phyloP scores from a whole-genome alignment of 2,888 invertebrate species.

The Tethea ocularis region DNA sequence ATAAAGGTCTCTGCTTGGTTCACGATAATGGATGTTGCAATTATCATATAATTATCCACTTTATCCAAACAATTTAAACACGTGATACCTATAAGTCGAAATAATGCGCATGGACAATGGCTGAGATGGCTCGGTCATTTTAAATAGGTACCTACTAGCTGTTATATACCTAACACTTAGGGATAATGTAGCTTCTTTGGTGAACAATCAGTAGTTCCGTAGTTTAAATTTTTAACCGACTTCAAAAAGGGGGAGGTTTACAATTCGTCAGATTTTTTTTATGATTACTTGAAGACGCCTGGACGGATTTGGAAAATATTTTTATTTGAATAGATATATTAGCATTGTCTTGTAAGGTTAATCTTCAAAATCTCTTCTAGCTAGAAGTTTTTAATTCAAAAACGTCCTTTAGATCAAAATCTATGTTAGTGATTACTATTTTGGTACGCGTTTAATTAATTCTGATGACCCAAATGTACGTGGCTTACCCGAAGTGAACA shows the following conservation, averaged over 20 bases:
- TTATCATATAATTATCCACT: neutral
- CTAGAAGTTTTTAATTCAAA: neutral
- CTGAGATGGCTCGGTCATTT: neutral
- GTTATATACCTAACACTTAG: too few species aligned
- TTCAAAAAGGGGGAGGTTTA: too few species aligned
- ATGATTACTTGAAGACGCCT: too few species aligned
- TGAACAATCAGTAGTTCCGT: too few species aligned
- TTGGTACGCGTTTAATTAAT: neutral
- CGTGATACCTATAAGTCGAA: neutral
- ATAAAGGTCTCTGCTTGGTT: too few species aligned
- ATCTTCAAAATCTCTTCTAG: too few species aligned
- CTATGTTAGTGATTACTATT: neutral
- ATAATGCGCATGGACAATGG: neutral
- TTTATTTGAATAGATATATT: too few species aligned
- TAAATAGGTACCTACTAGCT: neutral
- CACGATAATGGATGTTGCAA: neutral
- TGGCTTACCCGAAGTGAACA: neutral
- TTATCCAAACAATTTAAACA: neutral
- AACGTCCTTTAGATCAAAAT: neutral
- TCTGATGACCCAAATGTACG: neutral
- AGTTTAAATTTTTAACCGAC: too few species aligned
- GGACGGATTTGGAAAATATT: too few species aligned
- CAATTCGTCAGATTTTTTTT: too few species aligned
- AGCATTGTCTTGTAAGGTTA: too few species aligned
- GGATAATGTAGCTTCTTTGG: too few species aligned